Conservation (phyloP, 2,113 vertebrate genomes). For the Petaurus breviceps region DNA sequence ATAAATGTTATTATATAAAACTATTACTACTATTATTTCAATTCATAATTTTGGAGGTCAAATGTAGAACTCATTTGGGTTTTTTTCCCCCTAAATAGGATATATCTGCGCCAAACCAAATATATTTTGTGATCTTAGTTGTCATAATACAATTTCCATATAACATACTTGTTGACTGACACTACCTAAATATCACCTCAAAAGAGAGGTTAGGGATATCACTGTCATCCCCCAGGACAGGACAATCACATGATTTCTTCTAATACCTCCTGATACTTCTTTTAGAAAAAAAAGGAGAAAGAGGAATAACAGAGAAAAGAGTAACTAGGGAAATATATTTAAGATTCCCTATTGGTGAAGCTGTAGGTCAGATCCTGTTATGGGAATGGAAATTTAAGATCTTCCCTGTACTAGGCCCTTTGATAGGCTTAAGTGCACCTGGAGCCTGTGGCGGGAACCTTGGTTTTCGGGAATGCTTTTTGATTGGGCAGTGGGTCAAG, state of each 20-base stretch:
- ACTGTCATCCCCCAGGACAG: not conserved
- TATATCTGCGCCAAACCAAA: not conserved
- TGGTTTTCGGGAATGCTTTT: too few relatives aligned
- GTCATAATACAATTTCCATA: not conserved
- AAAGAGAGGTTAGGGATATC: constrained; percentile 17
- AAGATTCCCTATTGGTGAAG: constrained; percentile 23
- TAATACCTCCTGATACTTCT: constrained; percentile 3
- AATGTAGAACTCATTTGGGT: not conserved
- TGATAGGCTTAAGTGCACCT: too few relatives aligned
- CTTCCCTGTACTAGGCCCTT: too few relatives aligned
- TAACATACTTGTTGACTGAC: too few relatives aligned
- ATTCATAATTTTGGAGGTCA: constrained; percentile 8
- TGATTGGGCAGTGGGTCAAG: too few relatives aligned
- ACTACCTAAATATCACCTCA: too few relatives aligned
- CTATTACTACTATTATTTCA: constrained; percentile 3
- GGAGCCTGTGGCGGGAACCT: too few relatives aligned
- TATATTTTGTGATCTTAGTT: constrained; percentile 9
- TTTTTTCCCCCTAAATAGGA: constrained; percentile 9
- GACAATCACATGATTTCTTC: too few relatives aligned
- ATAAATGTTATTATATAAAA: too few relatives aligned
- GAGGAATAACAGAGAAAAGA: not conserved
- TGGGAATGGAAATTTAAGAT: too few relatives aligned
- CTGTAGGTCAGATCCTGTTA: not conserved
- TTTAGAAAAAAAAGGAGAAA: constrained; percentile 34
- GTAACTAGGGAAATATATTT: not conserved